A percentile compares a stretch with the other conserved stretches of the same genome.
These are phyloP conservation scores for Adrianichthys oophorus DNA, from an alignment of 2,797 vertebrate genomes.

Conservation along the genomic window DNA sequence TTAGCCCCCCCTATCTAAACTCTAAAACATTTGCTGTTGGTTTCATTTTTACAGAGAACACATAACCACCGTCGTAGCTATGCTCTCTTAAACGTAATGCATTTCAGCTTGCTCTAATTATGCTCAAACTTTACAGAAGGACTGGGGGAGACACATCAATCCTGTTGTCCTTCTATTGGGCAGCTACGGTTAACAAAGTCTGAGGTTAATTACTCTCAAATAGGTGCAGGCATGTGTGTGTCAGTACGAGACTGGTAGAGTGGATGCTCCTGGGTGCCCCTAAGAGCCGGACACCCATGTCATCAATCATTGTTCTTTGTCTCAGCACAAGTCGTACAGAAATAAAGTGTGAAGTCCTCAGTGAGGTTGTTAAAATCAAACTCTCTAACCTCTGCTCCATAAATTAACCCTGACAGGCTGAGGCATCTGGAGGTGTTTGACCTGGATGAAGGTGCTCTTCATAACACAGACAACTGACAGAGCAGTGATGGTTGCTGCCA, in stretches of 20 bases:
- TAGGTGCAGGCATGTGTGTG: constrained; percentile 53
- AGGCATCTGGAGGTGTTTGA: constrained; percentile 49
- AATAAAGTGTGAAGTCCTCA: constrained; percentile 50
- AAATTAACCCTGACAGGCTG: constrained; percentile 60
- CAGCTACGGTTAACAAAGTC: constrained; percentile 79
- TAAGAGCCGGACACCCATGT: constrained; percentile 66
- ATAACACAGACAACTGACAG: not conserved
- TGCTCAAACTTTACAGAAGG: constrained; percentile 57
- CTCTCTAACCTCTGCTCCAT: constrained; percentile 48
- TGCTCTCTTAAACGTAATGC: constrained; percentile 16
- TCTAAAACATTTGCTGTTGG: no score
- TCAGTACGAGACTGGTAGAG: constrained; percentile 50
- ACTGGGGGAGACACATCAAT: constrained; percentile 79
- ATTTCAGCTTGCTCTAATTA: constrained; percentile 33
- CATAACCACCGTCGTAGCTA: constrained; percentile 1
- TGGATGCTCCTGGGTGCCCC: constrained; percentile 74
- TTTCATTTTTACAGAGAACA: not conserved
- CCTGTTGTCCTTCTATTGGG: constrained; percentile 82
- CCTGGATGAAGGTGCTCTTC: constrained; percentile 41
- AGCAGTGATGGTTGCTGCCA: not conserved
- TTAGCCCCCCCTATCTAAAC: no score
- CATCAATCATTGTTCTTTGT: constrained; percentile 77
- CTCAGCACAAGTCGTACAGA: constrained; percentile 49
- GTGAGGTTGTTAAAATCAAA: constrained; percentile 65
- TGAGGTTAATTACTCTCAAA: constrained; percentile 86